Evolutionary conservation across 2,888 invertebrate species (phyloP).

Genomic region (Meteorus colon): DNA sequence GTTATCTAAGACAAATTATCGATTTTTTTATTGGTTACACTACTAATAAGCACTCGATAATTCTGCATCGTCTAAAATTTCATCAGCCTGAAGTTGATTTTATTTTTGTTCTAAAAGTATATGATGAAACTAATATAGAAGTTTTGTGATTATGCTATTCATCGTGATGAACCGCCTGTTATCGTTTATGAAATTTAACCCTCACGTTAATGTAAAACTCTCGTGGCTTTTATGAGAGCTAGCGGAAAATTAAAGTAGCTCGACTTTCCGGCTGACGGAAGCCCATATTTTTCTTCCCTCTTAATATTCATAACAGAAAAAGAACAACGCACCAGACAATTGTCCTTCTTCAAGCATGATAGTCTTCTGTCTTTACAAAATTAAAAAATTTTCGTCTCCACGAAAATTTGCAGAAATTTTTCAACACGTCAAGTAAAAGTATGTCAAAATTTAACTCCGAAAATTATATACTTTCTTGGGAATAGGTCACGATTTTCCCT

Average conservation of each 20-base stretch:
- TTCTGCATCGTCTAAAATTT: background rate
- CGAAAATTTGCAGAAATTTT: conserved; percentile 17
- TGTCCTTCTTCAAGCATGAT: conserved; percentile 48
- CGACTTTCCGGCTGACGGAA: conserved; percentile 59
- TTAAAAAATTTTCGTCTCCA: conserved; percentile 3
- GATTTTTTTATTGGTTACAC: background rate
- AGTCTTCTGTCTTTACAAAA: background rate
- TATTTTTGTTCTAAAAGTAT: background rate
- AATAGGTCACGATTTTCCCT: conserved; percentile 32
- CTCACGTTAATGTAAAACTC: conserved; percentile 54
- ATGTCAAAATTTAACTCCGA: background rate
- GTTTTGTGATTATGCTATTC: conserved; percentile 11
- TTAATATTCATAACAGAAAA: conserved; percentile 63
- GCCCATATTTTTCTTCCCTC: conserved; percentile 58
- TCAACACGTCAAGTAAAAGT: conserved; percentile 2
- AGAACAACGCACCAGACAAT: conserved; percentile 53
- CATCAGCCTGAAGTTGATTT: background rate
- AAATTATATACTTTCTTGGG: conserved; percentile 3
- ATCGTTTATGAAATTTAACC: conserved; percentile 43
- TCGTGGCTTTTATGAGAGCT: conserved; percentile 53
- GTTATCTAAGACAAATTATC: conserved; percentile 51
- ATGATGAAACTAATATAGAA: conserved; percentile 13
- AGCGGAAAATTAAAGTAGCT: conserved; percentile 65
- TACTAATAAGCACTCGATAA: background rate
- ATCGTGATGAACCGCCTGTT: conserved; percentile 33